Evolutionary conservation across 2,888 invertebrate genomes (phyloP).

Genomic region (Caenorhabditis japonica): DNA sequence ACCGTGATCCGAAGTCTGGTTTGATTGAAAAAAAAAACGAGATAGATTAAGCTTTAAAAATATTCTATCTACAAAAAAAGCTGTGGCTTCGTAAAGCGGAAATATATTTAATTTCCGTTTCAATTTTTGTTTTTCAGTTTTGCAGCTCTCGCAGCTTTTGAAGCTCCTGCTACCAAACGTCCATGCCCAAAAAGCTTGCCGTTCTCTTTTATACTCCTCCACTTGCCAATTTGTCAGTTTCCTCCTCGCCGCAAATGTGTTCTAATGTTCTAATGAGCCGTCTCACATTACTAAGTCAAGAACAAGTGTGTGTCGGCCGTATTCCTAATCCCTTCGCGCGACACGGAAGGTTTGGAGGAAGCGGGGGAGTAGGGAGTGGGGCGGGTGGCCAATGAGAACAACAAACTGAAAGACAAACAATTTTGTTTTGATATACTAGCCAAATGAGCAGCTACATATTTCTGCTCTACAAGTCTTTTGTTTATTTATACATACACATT

Average conservation of each 20-base stretch:
- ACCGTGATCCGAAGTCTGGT: no score
- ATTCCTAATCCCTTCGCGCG: constrained; percentile 38
- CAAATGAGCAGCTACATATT: constrained; percentile 38
- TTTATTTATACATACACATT: constrained; percentile 12
- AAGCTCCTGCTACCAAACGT: neutral
- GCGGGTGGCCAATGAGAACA: constrained; percentile 38
- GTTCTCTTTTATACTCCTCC: no score
- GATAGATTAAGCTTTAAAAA: no score
- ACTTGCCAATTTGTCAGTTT: constrained; percentile 35
- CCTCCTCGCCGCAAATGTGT: constrained; percentile 6
- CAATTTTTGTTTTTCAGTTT: no score
- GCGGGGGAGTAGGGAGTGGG: no score
- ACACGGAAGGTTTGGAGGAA: no score
- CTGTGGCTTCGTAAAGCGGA: no score
- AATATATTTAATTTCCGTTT: no score
- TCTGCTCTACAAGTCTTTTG: neutral
- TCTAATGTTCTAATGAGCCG: constrained; percentile 46
- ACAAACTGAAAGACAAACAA: constrained; percentile 51
- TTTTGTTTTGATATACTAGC: constrained; percentile 47
- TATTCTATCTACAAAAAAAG: no score
- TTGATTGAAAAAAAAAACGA: no score
- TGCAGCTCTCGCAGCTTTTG: no score
- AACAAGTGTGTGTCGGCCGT: constrained; percentile 41
- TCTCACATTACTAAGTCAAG: constrained; percentile 47
- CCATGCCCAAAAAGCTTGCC: neutral